A percentile compares a stretch with the other conserved stretches of the same genome.
Conservation (phyloP, 1,140 invertebrate genomes). For the Microvelia longipes region DNA sequence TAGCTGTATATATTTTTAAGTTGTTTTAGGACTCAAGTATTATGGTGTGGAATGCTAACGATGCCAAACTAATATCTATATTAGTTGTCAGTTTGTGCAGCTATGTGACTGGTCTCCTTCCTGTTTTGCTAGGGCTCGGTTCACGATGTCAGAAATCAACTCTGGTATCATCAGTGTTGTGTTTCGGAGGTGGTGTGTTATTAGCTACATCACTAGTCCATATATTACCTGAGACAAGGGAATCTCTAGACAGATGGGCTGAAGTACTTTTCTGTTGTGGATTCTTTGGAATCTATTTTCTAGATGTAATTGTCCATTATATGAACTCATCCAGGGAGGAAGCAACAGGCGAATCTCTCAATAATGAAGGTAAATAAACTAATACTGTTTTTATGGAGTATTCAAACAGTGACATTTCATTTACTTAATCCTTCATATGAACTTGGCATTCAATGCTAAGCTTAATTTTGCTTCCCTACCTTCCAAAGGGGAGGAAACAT, state of each 20-base stretch:
- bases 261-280: slow-evolving; percentile 38
- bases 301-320: slow-evolving; percentile 37
- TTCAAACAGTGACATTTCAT: no score
- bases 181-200: slow-evolving; percentile 81
- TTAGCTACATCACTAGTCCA: slow-evolving; percentile 80
- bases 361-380: neutral
- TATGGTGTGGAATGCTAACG: neutral
- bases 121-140: slow-evolving; percentile 10
- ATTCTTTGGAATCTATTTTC: slow-evolving; percentile 39
- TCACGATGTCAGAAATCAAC: slow-evolving; percentile 4
- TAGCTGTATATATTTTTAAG: no score
- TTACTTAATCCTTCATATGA: no score
- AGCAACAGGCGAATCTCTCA: neutral
- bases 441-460: no score
- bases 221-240: slow-evolving; percentile 59
- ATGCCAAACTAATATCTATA: slow-evolving; percentile 8
- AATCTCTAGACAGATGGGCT: slow-evolving; percentile 16
- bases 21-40: no score
- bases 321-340: neutral
- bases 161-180: slow-evolving; percentile 36
- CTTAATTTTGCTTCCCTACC: no score
- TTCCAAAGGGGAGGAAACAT: no score
- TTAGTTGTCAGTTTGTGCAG: slow-evolving; percentile 4
- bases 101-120: slow-evolving; percentile 7
- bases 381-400: no score